Base-by-base conservation (phyloP, 1,140 invertebrate species). In the Calosoma granatense region DNA sequence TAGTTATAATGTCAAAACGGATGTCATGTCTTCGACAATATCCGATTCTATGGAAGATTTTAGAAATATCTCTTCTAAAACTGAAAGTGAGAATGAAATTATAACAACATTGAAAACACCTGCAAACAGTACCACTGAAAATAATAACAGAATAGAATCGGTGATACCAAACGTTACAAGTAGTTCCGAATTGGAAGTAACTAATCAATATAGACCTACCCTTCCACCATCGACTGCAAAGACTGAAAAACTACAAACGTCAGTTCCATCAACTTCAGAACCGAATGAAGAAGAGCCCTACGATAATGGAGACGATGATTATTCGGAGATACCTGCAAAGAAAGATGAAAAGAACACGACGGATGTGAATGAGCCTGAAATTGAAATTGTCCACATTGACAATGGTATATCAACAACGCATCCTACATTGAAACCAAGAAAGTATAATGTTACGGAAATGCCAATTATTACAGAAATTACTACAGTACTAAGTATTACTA, bases 271-370 rank as follows among this genome's bases (percentile, higher is more conserved):
- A 36, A 54, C 53, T 54, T 20, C 17, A 19, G 22, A n/a, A 3
- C 23, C 12, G 19, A n/a, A 11, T 54, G 56, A 53, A 2, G 51
- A 22, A 1, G 51, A 57, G 22, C 12, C 14, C 12, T 43, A 56
- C 41, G 1, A 26, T 22, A 53, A 57, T 21, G 55, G 51, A n/a
- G 56, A 53, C 15, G 41, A 56, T 22, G 21, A 43, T 36, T 14
- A 57, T 1, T 26, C 26, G 47, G 56, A 36, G 22, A 20, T 54
- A 56, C 20, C 39, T 59, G 20, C 57, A 57, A 17, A 41, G 41
- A 22, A 47, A 2, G n/a, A n/a, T n/a, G n/a, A n/a, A n/a, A n/a
- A n/a, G n/a, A 59, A 56, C 19, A 9, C 17, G 26, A 56, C 26
- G n/a, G 17, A 39, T 17, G 21, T 21, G n/a, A 52, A 52, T 52